phyloP scores from a whole-genome alignment of 2,113 vertebrate genomes.

The Seriola quinqueradiata region DNA sequence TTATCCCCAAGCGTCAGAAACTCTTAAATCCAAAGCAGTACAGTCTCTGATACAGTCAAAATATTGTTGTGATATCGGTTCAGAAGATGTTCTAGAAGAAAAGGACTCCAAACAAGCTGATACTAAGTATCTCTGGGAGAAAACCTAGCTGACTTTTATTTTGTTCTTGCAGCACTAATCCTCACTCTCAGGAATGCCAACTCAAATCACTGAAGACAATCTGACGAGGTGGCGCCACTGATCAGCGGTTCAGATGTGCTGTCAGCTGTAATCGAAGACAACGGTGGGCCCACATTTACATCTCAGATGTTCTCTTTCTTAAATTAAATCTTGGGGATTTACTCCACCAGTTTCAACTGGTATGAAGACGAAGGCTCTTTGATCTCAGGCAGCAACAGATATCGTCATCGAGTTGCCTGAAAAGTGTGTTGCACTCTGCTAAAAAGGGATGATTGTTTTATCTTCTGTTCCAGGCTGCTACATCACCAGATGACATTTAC shows the following conservation, averaged over 20 bases:
- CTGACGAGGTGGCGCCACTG: neutral
- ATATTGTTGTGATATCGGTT: too few relatives aligned
- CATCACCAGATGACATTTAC: too few relatives aligned
- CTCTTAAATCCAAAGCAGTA: neutral
- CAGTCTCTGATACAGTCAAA: too few relatives aligned
- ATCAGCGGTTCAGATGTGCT: too few relatives aligned
- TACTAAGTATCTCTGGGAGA: neutral
- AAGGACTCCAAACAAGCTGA: conserved; percentile 18
- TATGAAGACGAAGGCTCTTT: too few relatives aligned
- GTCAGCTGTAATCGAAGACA: neutral
- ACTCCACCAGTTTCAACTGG: too few relatives aligned
- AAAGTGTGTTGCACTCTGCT: neutral
- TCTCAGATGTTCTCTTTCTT: too few relatives aligned
- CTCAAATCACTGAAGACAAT: neutral
- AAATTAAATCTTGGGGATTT: neutral
- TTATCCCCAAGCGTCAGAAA: neutral
- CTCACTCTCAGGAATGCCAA: conserved; percentile 35
- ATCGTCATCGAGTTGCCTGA: too few relatives aligned
- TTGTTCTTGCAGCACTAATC: conserved; percentile 40
- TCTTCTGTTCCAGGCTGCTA: too few relatives aligned
- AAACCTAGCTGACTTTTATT: neutral
- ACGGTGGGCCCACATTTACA: neutral
- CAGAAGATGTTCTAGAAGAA: neutral
- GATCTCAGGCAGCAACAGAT: too few relatives aligned
- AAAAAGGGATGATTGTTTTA: neutral